These are phyloP conservation scores for Climacteris rufus DNA, from an alignment of 2,113 vertebrate species.

Conservation along the genomic window DNA sequence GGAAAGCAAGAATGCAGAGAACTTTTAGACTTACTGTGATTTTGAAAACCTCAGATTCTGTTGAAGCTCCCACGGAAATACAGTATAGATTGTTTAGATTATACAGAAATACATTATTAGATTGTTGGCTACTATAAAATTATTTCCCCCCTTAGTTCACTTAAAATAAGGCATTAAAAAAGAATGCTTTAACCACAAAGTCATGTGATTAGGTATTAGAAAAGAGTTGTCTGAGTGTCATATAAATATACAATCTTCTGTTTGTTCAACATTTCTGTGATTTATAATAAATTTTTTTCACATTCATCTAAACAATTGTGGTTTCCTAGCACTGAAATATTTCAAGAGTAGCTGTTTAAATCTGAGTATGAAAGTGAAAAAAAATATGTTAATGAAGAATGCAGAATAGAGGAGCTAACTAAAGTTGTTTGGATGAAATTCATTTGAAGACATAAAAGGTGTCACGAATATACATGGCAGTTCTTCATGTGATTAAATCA, in stretches of 20 bases:
- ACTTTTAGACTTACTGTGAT: neutral
- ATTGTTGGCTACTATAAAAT: neutral
- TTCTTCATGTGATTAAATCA: neutral
- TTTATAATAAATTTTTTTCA: neutral
- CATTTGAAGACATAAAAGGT: rapidly evolving
- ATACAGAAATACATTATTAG: no score
- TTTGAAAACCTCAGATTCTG: neutral
- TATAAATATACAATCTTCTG: neutral
- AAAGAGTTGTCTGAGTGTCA: neutral
- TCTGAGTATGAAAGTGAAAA: neutral
- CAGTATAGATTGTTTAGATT: no score
- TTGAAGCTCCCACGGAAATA: neutral
- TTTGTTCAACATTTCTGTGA: neutral
- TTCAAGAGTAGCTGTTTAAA: neutral
- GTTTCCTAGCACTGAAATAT: neutral
- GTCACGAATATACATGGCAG: neutral
- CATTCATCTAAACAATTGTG: neutral
- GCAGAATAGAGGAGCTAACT: neutral
- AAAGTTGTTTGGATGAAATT: neutral
- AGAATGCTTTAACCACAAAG: neutral
- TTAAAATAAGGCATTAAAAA: neutral
- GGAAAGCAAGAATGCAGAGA: neutral
- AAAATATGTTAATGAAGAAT: neutral
- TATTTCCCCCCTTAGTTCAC: neutral
- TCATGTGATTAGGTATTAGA: neutral